Percentiles rank a stretch among this genome's conserved stretches.
phyloP scores from a whole-genome alignment of 1,140 invertebrate species.

The Aporrectodea caliginosa region DNA sequence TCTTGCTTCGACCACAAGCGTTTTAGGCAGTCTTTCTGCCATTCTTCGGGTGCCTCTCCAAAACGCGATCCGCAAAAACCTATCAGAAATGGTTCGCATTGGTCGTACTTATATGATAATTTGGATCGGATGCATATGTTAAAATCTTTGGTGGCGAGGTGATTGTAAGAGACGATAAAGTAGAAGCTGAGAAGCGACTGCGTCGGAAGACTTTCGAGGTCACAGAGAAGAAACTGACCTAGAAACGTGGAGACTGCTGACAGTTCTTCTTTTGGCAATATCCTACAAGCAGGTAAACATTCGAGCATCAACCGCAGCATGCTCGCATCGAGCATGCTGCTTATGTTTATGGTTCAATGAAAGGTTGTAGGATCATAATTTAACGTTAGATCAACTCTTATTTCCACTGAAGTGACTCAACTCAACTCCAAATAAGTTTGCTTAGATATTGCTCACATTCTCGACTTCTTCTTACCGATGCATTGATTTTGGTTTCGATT shows the following conservation, averaged over 20 bases:
- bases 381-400: background rate
- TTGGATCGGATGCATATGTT: background rate
- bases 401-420: no score
- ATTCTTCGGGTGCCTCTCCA: background rate
- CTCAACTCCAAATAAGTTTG: no score
- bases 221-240: background rate
- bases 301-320: background rate
- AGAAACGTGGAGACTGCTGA: background rate
- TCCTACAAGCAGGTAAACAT: background rate
- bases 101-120: background rate
- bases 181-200: constrained; percentile 2
- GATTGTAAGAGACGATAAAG: background rate
- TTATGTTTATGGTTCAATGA: background rate
- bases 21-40: background rate
- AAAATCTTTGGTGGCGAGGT: background rate
- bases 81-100: background rate
- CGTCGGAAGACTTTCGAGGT: background rate
- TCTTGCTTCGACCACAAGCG: background rate
- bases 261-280: background rate
- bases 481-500: no score
- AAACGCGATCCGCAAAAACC: background rate
- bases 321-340: background rate
- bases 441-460: no score
- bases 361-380: background rate
- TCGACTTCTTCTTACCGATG: no score